phyloP scores from a whole-genome alignment of 2,888 invertebrate species.

The Meandrusa payeni region DNA sequence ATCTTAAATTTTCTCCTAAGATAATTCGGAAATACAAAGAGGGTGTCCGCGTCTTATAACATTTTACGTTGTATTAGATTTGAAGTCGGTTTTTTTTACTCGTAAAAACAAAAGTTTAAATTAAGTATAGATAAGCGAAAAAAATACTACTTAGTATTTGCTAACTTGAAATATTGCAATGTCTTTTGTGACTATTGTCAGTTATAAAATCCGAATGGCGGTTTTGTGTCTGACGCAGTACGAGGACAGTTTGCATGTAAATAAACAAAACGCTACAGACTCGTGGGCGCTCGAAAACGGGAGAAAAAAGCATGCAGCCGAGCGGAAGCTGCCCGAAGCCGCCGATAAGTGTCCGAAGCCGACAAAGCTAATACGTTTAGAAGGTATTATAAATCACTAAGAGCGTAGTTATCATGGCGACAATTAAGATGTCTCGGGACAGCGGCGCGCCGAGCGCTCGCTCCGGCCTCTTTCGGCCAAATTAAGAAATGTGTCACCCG shows the following conservation, averaged over 20 bases:
- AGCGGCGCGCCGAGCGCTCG: slow-evolving; percentile 27
- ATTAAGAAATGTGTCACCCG: slow-evolving; percentile 41
- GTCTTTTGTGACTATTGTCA: slow-evolving; percentile 27
- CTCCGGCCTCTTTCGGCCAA: slow-evolving; percentile 28
- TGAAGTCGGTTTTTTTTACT: too few species aligned
- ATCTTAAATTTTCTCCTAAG: too few species aligned
- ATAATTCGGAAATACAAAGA: too few species aligned
- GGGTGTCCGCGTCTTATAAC: too few species aligned
- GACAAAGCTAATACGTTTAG: slow-evolving; percentile 73
- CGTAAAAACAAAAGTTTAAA: too few species aligned
- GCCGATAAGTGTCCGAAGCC: slow-evolving; percentile 61
- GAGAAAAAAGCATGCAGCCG: slow-evolving; percentile 42
- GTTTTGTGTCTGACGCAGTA: slow-evolving; percentile 16
- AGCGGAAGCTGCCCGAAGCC: slow-evolving; percentile 64
- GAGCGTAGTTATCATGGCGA: slow-evolving; percentile 58
- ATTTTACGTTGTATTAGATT: too few species aligned
- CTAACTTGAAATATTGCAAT: too few species aligned
- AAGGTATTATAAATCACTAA: slow-evolving; percentile 70
- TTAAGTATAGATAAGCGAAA: too few species aligned
- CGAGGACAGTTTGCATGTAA: slow-evolving; percentile 32
- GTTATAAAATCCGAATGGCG: slow-evolving; percentile 27
- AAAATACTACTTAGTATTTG: too few species aligned
- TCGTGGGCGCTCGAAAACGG: slow-evolving; percentile 26
- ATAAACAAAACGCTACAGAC: slow-evolving; percentile 29
- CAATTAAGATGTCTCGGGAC: slow-evolving; percentile 68